phyloP scores from a whole-genome alignment of 2,113 vertebrate species.

The Scartelaos histophorus region DNA sequence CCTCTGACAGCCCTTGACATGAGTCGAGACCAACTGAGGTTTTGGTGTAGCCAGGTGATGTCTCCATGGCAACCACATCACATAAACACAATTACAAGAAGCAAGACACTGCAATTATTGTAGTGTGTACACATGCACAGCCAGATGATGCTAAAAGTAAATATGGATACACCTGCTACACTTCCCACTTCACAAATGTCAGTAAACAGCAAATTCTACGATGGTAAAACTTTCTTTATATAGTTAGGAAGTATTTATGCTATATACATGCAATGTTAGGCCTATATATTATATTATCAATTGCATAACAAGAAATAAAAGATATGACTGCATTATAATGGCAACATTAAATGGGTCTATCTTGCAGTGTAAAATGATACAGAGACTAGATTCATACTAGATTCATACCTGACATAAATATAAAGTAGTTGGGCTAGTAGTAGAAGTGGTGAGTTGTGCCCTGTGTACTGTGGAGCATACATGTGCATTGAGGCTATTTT shows the following conservation, averaged over 20 bases:
- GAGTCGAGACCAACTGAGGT: not conserved
- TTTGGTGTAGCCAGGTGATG: constrained; percentile 46
- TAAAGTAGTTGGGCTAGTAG: not conserved
- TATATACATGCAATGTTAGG: constrained; percentile 17
- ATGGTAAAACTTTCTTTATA: constrained; percentile 1
- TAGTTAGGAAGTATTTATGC: not conserved
- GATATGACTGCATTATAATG: not conserved
- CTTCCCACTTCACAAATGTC: constrained; percentile 3
- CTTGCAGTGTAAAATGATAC: not conserved
- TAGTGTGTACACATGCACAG: constrained; percentile 16
- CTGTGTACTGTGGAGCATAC: constrained; percentile 3
- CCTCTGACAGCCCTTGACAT: constrained; percentile 45
- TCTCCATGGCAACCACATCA: constrained; percentile 66
- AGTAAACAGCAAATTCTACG: not conserved
- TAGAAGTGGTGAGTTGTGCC: not conserved
- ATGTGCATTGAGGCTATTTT: constrained; percentile 23
- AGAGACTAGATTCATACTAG: not conserved
- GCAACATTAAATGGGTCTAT: too few relatives aligned
- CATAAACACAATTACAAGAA: constrained; percentile 58
- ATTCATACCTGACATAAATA: too few relatives aligned
- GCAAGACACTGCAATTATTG: constrained; percentile 49
- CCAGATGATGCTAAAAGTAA: constrained; percentile 32
- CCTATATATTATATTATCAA: not conserved
- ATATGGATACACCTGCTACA: constrained; percentile 43
- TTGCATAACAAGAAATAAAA: constrained; percentile 48